Base-by-base conservation (phyloP, 1,140 invertebrate species). In the Platyura marginata region DNA sequence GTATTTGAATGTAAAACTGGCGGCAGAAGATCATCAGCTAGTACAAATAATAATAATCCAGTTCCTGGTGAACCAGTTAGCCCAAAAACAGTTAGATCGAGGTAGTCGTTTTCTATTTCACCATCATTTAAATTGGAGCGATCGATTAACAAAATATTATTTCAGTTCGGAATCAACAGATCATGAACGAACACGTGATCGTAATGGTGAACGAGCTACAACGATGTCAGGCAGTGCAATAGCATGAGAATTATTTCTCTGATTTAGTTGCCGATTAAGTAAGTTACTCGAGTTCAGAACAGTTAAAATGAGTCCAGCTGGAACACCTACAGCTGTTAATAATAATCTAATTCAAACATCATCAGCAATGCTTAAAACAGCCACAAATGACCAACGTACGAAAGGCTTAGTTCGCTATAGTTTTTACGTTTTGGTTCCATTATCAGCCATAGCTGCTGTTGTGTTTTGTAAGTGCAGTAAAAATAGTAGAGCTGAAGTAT, bases 171-270 rank as follows among this genome's bases (percentile, higher is more conserved):
- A 61, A 43, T 55, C 57, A 23, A 58, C 67, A 46, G 68, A 70
- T 47, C 68, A 67, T 53, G 67, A 70, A 48, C 66, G 68, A 47
- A 66, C 65, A 43, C 61, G 65, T 32, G 67, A 70, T 19, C 49
- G 52, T 53, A 57, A 49, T 56, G 55, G 69, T 63, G 47, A 67
- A 68, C 69, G 68, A 53, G 62, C 68, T 42, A 74, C 72, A 47
- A 76, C 73, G 43, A 75, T 75, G 72, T 75, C 72, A 48, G 72
- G 72, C 43, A 75, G 67, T 63, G 74, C 72, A 52, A 75, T 76
- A 64, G 72, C 72, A 67, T 76, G 73, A 74, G 58, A 61, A 59
- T 61, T 61, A 59, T 61, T 61, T 61, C 58, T 61, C 56, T 61
- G 58, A 61, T 61, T 61, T 61, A 60, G 58, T 61, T 61, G 48